Evolutionary conservation across 2,113 vertebrate species (phyloP), one percentile per base, ranked within the genome.

Genomic region (Lasiurus cinereus): DNA sequence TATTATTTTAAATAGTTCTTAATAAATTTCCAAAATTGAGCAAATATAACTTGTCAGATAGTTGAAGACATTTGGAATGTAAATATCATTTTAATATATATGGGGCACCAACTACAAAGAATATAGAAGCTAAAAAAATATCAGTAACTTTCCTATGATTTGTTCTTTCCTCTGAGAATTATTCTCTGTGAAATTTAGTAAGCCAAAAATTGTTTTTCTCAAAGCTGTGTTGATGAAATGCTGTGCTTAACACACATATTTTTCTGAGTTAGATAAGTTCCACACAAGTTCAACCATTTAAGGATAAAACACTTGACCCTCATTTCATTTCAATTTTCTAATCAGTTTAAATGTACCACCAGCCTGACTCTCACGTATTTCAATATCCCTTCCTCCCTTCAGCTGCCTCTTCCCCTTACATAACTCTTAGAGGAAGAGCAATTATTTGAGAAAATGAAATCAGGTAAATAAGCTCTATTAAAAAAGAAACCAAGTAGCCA

Each of bases 361-460:
- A 50, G 79, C 80, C 77, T 90, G 36, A 54, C 6, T 92, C 72
- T 83, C 72, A 85, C 21, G 39, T 93, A 72, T 94, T 92, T 96
- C 92, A 93, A 27, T 79, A 88, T 92, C 84, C 48, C 70, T 92
- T 66, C 50, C 56, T 64, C 31, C 64, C 39, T 59, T 89, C 84
- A 73, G 64, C 77, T 4, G 0, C 39, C 94, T 78, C 50, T 88
- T 88, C 54, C 84, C 86, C 94, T 94, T 88, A 82, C 72, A 91
- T 85, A 95, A 83, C 95, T 95, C 86, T 93, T 72, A 89, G 91
- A 96, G 83, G 78, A 96, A 90, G 89, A 94, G 33, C 86, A 91
- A 97, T 97, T 97, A 97, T 91, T 96, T 91, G 93, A 91, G 89
- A 94, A 97, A 97, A 97, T 95, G 83, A 96, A 97, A 97, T 94